Percentiles rank a stretch among this genome's conserved stretches.
phyloP scores from a whole-genome alignment of 1,140 invertebrate species.

The Neodiprion pinetum region DNA sequence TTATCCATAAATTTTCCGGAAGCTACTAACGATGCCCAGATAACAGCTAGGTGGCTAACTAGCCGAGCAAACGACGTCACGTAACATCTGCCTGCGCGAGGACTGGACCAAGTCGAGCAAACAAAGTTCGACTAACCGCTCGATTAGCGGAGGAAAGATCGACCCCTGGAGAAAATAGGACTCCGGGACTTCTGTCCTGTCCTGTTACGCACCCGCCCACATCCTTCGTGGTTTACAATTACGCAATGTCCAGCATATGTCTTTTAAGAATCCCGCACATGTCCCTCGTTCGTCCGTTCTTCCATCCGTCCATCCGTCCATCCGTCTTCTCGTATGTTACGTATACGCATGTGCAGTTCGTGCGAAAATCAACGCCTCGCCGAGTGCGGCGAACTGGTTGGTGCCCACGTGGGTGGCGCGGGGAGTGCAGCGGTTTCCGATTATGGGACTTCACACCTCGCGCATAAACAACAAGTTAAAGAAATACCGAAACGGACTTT shows the following conservation, averaged over 20 bases:
- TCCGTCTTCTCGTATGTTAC: no score
- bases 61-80: background rate
- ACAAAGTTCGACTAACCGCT: conserved; percentile 26
- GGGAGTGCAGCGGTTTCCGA: background rate
- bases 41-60: conserved; percentile 3
- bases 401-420: background rate
- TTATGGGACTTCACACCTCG: conserved; percentile 6
- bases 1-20: conserved; percentile 24
- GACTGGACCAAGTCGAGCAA: background rate
- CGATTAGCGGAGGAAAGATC: conserved; percentile 38
- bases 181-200: conserved; percentile 11
- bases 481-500: background rate
- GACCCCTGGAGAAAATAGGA: conserved; percentile 11
- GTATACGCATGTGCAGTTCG: background rate
- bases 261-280: conserved; percentile 33
- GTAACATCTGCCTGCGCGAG: conserved; percentile 43
- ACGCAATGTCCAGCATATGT: conserved; percentile 45
- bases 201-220: conserved; percentile 42
- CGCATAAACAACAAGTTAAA: conserved; percentile 5
- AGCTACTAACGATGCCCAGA: conserved; percentile 33
- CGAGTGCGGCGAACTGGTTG: background rate
- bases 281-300: conserved; percentile 25
- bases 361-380: background rate
- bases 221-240: conserved; percentile 50
- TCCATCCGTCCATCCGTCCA: background rate